A percentile compares a stretch with the other conserved stretches of the same genome.
phyloP scores from a whole-genome alignment of 1,140 invertebrate species.

The Drosophila kikkawai region DNA sequence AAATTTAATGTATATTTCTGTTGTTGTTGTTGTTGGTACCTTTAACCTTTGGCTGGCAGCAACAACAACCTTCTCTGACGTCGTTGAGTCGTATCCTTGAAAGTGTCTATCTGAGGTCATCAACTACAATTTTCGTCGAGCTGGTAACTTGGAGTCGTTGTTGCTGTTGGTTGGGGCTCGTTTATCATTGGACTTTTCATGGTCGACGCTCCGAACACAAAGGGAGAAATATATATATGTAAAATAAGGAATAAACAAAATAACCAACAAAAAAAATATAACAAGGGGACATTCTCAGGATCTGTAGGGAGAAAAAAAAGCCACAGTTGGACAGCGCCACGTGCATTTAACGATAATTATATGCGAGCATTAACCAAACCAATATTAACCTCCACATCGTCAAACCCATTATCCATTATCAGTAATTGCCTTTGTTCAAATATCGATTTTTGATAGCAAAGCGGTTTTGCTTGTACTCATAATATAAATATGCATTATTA shows the following conservation, averaged over 20 bases:
- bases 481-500: slow-evolving; percentile 5
- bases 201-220: slow-evolving; percentile 39
- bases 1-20: slow-evolving; percentile 32
- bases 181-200: slow-evolving; percentile 62
- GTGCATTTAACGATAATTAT: slow-evolving; percentile 70
- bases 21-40: slow-evolving; percentile 63
- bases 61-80: slow-evolving; percentile 43
- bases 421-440: slow-evolving; percentile 75
- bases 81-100: slow-evolving; percentile 71
- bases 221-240: slow-evolving; percentile 15
- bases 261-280: background rate
- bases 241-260: background rate
- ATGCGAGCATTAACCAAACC: slow-evolving; percentile 42
- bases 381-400: slow-evolving; percentile 12
- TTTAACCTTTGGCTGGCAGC: slow-evolving; percentile 73
- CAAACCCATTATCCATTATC: slow-evolving; percentile 55
- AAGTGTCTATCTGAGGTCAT: slow-evolving; percentile 79
- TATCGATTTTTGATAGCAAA: slow-evolving; percentile 75
- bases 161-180: slow-evolving; percentile 44
- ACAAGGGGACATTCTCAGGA: slow-evolving; percentile 2
- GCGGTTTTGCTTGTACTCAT: slow-evolving; percentile 58
- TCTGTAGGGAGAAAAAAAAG: background rate
- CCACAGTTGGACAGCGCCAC: slow-evolving; percentile 13
- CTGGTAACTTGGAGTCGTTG: slow-evolving; percentile 22
- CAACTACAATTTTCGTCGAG: slow-evolving; percentile 73